Conservation (phyloP, 2,888 invertebrate genomes). For the Tenodera sinensis region DNA sequence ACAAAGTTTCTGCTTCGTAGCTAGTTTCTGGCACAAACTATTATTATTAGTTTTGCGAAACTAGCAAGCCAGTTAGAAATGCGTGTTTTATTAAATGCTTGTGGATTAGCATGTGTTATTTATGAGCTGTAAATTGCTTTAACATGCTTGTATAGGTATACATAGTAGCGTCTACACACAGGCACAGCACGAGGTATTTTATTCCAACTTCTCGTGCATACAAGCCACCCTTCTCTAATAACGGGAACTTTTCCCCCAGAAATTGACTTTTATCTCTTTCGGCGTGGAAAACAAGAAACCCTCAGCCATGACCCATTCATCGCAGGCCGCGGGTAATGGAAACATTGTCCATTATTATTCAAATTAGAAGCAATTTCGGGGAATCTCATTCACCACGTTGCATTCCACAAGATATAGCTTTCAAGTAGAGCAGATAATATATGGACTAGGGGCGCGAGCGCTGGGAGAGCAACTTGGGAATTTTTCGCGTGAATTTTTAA, state of each 20-base stretch:
- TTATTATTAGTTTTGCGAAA: too few species aligned
- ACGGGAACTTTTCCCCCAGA: not conserved
- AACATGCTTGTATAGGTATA: too few species aligned
- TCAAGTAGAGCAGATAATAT: not conserved
- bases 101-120: too few species aligned
- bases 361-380: not conserved
- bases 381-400: not conserved
- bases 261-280: not conserved
- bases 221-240: not conserved
- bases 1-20: too few species aligned
- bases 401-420: not conserved
- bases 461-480: not conserved
- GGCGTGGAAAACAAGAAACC: not conserved
- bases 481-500: not conserved
- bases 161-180: too few species aligned
- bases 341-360: constrained; percentile 14
- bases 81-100: too few species aligned
- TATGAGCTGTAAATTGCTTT: too few species aligned
- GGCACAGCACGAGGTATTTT: too few species aligned
- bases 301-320: not conserved
- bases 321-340: not conserved
- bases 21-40: too few species aligned
- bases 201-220: not conserved
- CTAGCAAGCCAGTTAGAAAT: too few species aligned
- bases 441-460: not conserved